phyloP scores from a whole-genome alignment of 2,888 invertebrate species.

The Norana najaformis region DNA sequence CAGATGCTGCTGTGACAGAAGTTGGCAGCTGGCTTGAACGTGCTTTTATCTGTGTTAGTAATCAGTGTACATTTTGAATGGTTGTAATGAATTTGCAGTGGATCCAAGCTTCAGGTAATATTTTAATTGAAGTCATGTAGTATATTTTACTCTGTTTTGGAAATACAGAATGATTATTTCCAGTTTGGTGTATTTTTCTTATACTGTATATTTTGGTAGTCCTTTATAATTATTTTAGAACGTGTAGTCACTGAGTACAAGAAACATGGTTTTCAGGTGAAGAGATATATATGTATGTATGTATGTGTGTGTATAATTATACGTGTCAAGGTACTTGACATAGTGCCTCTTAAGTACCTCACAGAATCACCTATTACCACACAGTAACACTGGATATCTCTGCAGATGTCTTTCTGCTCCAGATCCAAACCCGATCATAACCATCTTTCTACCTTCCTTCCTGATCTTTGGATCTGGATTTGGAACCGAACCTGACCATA shows the following conservation, averaged over 20 bases:
- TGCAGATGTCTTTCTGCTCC: no score
- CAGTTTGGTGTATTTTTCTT: background rate
- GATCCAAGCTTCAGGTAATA: constrained; percentile 13
- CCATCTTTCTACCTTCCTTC: no score
- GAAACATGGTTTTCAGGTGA: background rate
- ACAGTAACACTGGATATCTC: no score
- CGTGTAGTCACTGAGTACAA: background rate
- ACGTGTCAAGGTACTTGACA: background rate
- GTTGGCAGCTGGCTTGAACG: background rate
- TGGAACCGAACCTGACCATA: no score
- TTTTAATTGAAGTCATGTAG: constrained; percentile 13
- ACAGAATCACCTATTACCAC: no score
- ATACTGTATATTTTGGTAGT: background rate
- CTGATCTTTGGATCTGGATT: no score
- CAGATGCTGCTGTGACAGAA: background rate
- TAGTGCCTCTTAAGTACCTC: no score
- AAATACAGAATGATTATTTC: background rate
- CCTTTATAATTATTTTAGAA: background rate
- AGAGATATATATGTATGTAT: background rate
- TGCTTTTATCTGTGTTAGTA: background rate
- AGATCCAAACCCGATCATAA: no score
- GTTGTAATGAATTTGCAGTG: background rate
- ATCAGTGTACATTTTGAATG: background rate
- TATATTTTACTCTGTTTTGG: background rate
- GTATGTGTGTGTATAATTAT: no score